phyloP scores from a whole-genome alignment of 1,140 invertebrate genomes.

The Drosophila nasuta region DNA sequence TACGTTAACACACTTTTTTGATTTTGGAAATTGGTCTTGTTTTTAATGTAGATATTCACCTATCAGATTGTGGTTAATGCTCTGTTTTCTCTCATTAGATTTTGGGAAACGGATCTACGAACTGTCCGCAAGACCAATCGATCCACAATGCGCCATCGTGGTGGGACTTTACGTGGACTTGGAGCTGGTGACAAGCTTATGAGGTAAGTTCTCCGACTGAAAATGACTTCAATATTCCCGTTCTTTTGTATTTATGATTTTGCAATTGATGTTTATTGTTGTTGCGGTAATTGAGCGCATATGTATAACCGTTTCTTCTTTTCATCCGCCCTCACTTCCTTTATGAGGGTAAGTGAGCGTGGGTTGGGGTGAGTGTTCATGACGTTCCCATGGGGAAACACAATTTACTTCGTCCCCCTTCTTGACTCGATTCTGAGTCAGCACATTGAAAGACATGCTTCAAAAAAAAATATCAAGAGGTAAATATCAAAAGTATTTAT shows the following conservation, averaged over 20 bases:
- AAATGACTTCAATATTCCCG: conserved; percentile 14
- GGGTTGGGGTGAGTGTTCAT: conserved; percentile 17
- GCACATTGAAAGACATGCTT: conserved; percentile 1
- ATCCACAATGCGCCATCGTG: conserved; percentile 82
- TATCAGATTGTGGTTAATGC: neutral
- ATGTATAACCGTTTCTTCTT: conserved; percentile 28
- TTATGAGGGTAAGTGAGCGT: conserved; percentile 9
- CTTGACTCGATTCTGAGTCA: conserved; percentile 7
- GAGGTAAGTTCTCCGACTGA: conserved; percentile 60
- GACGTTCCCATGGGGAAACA: conserved; percentile 56
- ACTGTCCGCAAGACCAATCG: conserved; percentile 88
- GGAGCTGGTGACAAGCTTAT: conserved; percentile 63
- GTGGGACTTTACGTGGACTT: conserved; percentile 26
- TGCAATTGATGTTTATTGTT: conserved; percentile 65
- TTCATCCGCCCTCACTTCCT: neutral
- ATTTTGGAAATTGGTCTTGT: too few relatives aligned
- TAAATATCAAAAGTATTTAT: conserved; percentile 77
- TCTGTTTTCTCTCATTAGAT: conserved; percentile 47
- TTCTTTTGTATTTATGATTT: conserved; percentile 69
- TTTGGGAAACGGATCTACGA: conserved; percentile 93
- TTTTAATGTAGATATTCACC: too few relatives aligned
- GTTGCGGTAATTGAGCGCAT: conserved; percentile 61
- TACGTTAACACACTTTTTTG: too few relatives aligned
- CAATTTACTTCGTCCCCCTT: conserved; percentile 61
- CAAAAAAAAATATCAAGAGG: conserved; percentile 67